Conservation (phyloP, 2,888 invertebrate species). For the Xanthorhoe spadicearia region DNA sequence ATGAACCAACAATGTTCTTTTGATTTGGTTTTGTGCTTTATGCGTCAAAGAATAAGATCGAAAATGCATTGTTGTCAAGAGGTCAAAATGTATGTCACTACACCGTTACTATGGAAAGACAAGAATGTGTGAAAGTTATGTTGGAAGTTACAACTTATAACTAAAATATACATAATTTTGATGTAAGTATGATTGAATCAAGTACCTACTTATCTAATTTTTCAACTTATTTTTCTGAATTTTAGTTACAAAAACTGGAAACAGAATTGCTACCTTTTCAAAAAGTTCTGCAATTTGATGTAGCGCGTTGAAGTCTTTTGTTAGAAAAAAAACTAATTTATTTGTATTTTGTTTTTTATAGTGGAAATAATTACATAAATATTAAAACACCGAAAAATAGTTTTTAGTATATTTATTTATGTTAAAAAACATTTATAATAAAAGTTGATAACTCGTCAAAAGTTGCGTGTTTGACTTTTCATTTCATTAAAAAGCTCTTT, state of each 20-base stretch:
- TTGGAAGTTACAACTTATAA: constrained; percentile 21
- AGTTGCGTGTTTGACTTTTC: constrained; percentile 2
- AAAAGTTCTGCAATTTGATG: background rate
- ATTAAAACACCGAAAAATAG: background rate
- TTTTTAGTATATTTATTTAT: background rate
- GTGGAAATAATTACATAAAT: background rate
- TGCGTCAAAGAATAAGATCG: background rate
- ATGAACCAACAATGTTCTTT: background rate
- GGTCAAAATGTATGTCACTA: constrained; percentile 47
- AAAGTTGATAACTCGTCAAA: background rate
- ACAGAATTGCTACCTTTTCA: background rate
- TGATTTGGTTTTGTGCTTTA: constrained; percentile 5
- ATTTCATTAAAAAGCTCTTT: constrained; percentile 17
- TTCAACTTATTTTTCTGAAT: background rate
- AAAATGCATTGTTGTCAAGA: constrained; percentile 11
- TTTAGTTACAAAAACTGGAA: background rate
- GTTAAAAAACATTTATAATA: background rate
- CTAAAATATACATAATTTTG: constrained; percentile 1
- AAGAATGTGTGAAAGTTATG: constrained; percentile 53
- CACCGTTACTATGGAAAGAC: constrained; percentile 47
- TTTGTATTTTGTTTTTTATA: background rate
- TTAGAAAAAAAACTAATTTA: background rate
- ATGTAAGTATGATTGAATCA: background rate
- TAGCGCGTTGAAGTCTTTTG: constrained; percentile 19
- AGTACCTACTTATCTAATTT: background rate